Conservation (phyloP, 2,888 invertebrate genomes). For the Microplitis deprimator region DNA sequence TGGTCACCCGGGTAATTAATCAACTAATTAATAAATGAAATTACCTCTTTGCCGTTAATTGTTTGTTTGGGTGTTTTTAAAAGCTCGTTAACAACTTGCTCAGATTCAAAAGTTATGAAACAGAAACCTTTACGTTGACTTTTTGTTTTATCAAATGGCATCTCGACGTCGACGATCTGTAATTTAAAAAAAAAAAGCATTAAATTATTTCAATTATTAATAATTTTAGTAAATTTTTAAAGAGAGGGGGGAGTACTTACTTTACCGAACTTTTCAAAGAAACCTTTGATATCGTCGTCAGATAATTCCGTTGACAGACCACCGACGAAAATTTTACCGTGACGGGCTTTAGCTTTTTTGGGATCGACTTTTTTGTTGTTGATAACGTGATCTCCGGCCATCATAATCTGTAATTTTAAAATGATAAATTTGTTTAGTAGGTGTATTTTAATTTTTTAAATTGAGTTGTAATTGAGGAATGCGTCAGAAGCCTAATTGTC, state of each 20-base stretch:
- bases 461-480: not conserved
- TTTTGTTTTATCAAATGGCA: constrained; percentile 98
- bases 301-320: constrained; percentile 93
- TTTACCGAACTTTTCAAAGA: constrained; percentile 93
- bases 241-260: constrained; percentile 75
- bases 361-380: constrained; percentile 96
- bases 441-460: not conserved
- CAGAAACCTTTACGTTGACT: constrained; percentile 97
- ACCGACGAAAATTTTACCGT: constrained; percentile 97
- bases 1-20: not conserved
- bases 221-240: not conserved
- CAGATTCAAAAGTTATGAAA: constrained; percentile 97
- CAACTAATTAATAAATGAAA: constrained; percentile 2
- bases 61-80: constrained; percentile 93
- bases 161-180: constrained; percentile 94
- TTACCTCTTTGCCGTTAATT: constrained; percentile 92
- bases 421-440: not conserved
- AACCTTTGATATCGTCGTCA: constrained; percentile 94
- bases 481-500: constrained; percentile 50
- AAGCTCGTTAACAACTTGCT: constrained; percentile 92
- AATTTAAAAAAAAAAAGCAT: constrained; percentile 57
- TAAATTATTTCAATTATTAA: not conserved
- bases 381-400: constrained; percentile 90
- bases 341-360: constrained; percentile 92
- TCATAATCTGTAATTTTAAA: constrained; percentile 74